These are phyloP conservation scores for Elymnias hypermnestra DNA, from an alignment of 1,140 invertebrate genomes.

Conservation along the genomic window DNA sequence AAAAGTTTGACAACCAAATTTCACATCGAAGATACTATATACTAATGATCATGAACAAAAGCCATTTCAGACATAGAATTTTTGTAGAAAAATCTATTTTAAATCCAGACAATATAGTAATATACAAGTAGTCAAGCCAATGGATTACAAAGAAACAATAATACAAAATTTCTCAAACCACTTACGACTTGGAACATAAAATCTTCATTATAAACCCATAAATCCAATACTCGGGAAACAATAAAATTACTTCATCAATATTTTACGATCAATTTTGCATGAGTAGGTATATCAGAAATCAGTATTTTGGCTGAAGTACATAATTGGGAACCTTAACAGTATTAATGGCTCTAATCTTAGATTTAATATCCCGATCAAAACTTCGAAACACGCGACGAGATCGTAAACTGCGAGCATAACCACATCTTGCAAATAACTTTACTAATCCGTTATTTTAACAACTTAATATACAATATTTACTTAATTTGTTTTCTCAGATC, in stretches of 20 bases:
- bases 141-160: too few species aligned
- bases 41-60: too few species aligned
- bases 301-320: not conserved
- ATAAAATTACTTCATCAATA: not conserved
- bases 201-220: not conserved
- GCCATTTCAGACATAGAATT: too few species aligned
- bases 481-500: too few species aligned
- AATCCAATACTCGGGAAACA: not conserved
- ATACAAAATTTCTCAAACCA: too few species aligned
- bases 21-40: too few species aligned
- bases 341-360: not conserved
- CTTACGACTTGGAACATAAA: not conserved
- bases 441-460: not conserved
- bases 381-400: not conserved
- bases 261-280: conserved; percentile 1
- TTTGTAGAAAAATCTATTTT: too few species aligned
- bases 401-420: not conserved
- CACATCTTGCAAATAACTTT: not conserved
- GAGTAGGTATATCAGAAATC: too few species aligned
- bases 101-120: too few species aligned
- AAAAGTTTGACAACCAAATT: too few species aligned
- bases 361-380: conserved; percentile 2
- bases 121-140: too few species aligned
- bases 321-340: not conserved
- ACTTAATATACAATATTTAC: too few species aligned